These are phyloP conservation scores for Escarpia spicata DNA, from an alignment of 2,888 invertebrate species.

Conservation along the genomic window DNA sequence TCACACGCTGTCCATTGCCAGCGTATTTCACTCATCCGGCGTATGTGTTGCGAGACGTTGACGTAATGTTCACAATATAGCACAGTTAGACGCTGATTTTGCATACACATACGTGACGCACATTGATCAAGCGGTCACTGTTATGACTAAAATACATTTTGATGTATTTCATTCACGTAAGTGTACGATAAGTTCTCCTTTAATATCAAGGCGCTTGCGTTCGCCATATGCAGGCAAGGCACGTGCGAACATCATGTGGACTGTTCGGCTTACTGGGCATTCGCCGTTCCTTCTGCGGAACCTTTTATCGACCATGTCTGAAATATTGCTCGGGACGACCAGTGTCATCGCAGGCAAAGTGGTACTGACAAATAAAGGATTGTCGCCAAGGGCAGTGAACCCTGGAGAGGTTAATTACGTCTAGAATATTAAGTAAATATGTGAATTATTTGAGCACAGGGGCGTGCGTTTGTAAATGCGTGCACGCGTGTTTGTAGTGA, in stretches of 20 bases:
- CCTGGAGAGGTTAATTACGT: not conserved
- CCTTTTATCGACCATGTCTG: not conserved
- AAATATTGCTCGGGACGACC: not conserved
- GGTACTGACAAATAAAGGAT: not conserved
- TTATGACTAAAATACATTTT: not conserved
- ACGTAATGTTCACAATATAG: not conserved
- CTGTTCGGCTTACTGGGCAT: not conserved
- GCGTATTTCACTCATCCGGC: too few species aligned
- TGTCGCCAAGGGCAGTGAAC: not conserved
- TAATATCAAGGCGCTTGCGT: not conserved
- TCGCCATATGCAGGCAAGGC: not conserved
- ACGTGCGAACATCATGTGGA: not conserved
- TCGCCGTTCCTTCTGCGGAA: not conserved
- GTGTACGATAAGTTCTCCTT: not conserved
- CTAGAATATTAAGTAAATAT: not conserved
- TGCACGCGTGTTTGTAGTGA: too few species aligned
- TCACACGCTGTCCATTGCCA: too few species aligned
- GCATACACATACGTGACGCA: too few species aligned
- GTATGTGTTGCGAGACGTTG: not conserved
- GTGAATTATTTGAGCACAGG: not conserved
- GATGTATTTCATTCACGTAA: not conserved
- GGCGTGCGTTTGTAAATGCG: not conserved
- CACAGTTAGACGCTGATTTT: too few species aligned
- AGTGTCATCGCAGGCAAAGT: not conserved
- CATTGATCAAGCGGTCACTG: not conserved